Evolutionary conservation across 2,797 vertebrate genomes (phyloP).

Genomic region (Chelidonichthys spinosus): DNA sequence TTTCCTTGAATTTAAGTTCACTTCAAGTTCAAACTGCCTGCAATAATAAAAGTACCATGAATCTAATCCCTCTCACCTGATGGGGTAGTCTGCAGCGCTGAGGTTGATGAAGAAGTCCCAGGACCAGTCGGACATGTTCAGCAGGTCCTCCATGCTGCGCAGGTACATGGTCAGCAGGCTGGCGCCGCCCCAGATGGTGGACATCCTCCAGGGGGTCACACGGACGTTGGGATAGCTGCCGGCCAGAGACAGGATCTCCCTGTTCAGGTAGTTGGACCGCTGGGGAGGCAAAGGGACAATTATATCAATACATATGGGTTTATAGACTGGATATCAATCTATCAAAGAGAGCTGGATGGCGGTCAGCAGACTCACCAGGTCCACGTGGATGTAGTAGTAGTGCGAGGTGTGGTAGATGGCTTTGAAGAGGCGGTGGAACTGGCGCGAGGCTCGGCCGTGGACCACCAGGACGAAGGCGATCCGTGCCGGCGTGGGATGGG

Average conservation of each 20-base stretch:
- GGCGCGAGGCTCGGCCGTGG: slow-evolving; percentile 93
- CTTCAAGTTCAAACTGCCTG: background rate
- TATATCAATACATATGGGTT: no score
- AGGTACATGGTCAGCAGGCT: slow-evolving; percentile 95
- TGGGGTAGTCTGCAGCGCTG: slow-evolving; percentile 96
- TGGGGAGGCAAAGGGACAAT: slow-evolving; percentile 62
- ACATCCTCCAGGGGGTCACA: slow-evolving; percentile 95
- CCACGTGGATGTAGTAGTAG: slow-evolving; percentile 98
- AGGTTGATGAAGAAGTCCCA: slow-evolving; percentile 99
- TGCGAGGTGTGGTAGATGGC: slow-evolving; percentile 97
- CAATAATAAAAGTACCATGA: background rate
- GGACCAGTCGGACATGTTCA: slow-evolving; percentile 94
- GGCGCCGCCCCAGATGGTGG: slow-evolving; percentile 98
- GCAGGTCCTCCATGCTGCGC: slow-evolving; percentile 93
- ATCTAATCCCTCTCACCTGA: slow-evolving; percentile 86
- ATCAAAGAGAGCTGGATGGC: no score
- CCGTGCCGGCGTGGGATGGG: slow-evolving; percentile 85
- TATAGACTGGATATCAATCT: no score
- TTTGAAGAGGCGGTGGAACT: slow-evolving; percentile 95
- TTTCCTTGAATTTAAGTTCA: background rate
- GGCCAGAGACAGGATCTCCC: slow-evolving; percentile 89
- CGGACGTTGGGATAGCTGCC: slow-evolving; percentile 89
- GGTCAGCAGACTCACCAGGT: slow-evolving; percentile 79
- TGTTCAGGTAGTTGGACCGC: slow-evolving; percentile 94
- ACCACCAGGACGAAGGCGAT: slow-evolving; percentile 95